A percentile compares a stretch with the other conserved stretches of the same genome.
These are phyloP conservation scores for Galerucella pusilla DNA, from an alignment of 2,888 invertebrate genomes.

Conservation along the genomic window DNA sequence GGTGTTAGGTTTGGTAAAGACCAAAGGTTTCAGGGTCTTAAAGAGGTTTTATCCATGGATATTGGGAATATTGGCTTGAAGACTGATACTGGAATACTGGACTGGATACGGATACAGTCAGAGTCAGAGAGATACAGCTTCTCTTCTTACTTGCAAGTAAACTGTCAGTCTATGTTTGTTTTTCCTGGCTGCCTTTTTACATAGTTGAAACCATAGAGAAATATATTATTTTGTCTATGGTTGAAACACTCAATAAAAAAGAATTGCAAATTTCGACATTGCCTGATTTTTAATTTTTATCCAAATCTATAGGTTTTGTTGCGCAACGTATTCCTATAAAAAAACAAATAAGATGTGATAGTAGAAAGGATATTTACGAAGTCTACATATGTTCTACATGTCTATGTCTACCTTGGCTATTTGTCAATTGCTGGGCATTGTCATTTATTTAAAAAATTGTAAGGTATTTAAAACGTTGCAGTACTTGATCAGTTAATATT, in stretches of 20 bases:
- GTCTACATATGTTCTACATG: background rate
- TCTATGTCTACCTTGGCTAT: background rate
- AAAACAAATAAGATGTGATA: background rate
- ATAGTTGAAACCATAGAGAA: too few species aligned
- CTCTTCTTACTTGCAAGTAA: background rate
- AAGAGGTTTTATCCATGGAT: too few species aligned
- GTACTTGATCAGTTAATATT: background rate
- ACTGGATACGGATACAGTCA: too few species aligned
- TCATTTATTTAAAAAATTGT: background rate
- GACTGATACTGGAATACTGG: too few species aligned
- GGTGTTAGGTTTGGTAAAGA: too few species aligned
- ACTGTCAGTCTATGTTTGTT: too few species aligned
- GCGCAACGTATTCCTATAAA: background rate
- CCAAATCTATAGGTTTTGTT: background rate
- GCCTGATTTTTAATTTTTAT: background rate
- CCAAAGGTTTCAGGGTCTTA: too few species aligned
- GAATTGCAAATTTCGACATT: background rate
- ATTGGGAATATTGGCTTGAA: too few species aligned
- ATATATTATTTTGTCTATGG: too few species aligned
- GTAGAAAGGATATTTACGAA: background rate
- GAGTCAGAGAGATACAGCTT: background rate
- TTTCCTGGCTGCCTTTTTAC: background rate
- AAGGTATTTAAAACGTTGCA: background rate
- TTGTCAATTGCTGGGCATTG: background rate
- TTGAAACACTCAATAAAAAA: too few species aligned